Conservation (phyloP, 2,113 vertebrate species). For the Spilogale gracilis region DNA sequence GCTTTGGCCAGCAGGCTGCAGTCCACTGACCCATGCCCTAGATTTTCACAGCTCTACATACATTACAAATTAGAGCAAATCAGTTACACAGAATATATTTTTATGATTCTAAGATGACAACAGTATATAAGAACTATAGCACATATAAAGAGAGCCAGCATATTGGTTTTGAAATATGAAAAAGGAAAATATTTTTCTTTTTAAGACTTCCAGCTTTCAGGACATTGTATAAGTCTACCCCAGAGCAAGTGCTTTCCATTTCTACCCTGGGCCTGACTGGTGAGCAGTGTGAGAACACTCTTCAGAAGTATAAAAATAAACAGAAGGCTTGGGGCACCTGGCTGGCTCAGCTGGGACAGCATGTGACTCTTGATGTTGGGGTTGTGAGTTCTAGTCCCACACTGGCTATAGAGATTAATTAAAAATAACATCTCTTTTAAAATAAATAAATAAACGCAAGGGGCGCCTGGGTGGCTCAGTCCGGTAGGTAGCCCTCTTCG, state of each 20-base stretch:
- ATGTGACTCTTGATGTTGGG: neutral
- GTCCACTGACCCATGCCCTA: neutral
- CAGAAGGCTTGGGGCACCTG: neutral
- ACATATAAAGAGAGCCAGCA: neutral
- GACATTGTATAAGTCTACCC: neutral
- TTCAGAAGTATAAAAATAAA: neutral
- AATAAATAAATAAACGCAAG: neutral
- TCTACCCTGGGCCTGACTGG: neutral
- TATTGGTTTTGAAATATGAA: neutral
- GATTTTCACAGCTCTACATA: neutral
- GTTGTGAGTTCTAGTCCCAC: neutral
- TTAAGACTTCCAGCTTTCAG: neutral
- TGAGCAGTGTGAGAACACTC: neutral
- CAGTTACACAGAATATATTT: neutral
- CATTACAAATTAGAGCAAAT: neutral
- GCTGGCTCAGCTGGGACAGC: neutral
- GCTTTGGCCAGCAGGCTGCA: neutral
- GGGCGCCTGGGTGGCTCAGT: neutral
- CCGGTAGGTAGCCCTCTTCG: neutral
- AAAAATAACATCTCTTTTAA: neutral
- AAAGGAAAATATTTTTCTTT: neutral
- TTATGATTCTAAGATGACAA: neutral
- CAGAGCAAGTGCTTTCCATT: neutral
- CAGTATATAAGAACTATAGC: neutral
- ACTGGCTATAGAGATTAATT: neutral